A percentile compares a stretch with the other conserved stretches of the same genome.
These are phyloP conservation scores for Halocynthia aurantium DNA, from an alignment of 23 tunicate species.

Conservation along the genomic window DNA sequence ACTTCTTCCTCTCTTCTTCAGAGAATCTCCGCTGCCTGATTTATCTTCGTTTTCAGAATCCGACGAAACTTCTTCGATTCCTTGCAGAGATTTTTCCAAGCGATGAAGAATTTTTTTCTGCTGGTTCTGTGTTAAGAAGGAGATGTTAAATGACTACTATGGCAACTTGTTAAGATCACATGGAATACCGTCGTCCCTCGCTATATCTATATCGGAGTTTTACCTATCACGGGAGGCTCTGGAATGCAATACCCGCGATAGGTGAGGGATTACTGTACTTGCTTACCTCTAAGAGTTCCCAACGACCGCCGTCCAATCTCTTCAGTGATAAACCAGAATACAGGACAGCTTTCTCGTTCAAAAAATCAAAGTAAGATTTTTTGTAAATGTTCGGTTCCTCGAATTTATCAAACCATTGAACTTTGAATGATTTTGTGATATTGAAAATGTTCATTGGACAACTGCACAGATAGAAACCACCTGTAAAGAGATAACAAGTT, in stretches of 20 bases:
- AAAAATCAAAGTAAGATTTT: conserved; percentile 79
- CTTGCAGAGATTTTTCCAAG: conserved; percentile 74
- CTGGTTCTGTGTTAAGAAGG: conserved; percentile 34
- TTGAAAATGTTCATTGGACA: conserved; percentile 87
- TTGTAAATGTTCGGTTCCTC: conserved; percentile 66
- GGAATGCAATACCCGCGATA: too few species aligned
- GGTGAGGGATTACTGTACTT: background rate
- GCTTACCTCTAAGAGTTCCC: conserved; percentile 59
- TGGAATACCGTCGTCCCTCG: background rate
- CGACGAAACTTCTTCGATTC: conserved; percentile 75
- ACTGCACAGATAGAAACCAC: conserved; percentile 80
- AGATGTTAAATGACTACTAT: background rate
- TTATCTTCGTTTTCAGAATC: conserved; percentile 63
- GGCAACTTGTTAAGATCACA: background rate
- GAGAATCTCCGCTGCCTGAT: conserved; percentile 9
- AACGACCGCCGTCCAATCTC: conserved; percentile 48
- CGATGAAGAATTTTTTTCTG: conserved; percentile 73
- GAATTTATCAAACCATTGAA: conserved; percentile 79
- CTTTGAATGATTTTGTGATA: conserved; percentile 64
- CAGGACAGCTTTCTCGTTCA: conserved; percentile 75
- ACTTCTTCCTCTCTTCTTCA: conserved; percentile 44
- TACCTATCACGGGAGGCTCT: too few species aligned
- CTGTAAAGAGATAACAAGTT: conserved; percentile 23
- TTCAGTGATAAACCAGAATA: conserved; percentile 70
- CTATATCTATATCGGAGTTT: too few species aligned